These are phyloP conservation scores for Sinonovacula constricta DNA, from an alignment of 1,140 invertebrate genomes.

Conservation along the genomic window DNA sequence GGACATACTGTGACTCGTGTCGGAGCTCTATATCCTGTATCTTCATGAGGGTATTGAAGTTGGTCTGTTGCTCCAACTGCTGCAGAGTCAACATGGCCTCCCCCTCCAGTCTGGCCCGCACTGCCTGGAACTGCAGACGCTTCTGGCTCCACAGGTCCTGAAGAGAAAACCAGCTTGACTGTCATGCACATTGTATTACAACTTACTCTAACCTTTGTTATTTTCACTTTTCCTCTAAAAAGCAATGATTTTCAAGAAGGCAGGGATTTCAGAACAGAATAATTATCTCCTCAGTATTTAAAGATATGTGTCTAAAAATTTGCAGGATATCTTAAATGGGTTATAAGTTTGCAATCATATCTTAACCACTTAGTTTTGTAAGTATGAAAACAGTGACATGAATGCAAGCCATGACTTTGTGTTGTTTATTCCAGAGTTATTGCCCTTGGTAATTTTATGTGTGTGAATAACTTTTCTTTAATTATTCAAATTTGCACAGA, in stretches of 20 bases:
- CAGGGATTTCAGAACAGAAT: neutral
- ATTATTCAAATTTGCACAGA: too few species aligned
- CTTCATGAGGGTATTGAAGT: conserved; percentile 14
- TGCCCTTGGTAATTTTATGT: too few species aligned
- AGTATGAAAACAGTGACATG: too few species aligned
- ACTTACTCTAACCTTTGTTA: too few species aligned
- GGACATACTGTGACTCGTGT: conserved; percentile 49
- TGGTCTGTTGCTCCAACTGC: conserved; percentile 30
- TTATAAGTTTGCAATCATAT: neutral
- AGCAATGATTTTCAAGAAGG: neutral
- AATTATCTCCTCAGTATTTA: neutral
- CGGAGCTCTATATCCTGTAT: conserved; percentile 24
- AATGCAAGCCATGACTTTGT: too few species aligned
- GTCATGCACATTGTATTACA: too few species aligned
- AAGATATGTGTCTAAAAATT: neutral
- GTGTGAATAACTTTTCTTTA: too few species aligned
- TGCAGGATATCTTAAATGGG: neutral
- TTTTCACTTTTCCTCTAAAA: too few species aligned
- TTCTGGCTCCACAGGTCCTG: conserved; percentile 19
- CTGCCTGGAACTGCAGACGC: conserved; percentile 32
- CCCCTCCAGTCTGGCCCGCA: conserved; percentile 7
- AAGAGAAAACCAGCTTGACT: neutral
- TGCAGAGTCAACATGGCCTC: conserved; percentile 21
- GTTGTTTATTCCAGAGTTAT: too few species aligned
- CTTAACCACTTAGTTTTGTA: too few species aligned